These are phyloP conservation scores for Drosophila kanekoi DNA, from an alignment of 2,888 invertebrate genomes.

Conservation along the genomic window DNA sequence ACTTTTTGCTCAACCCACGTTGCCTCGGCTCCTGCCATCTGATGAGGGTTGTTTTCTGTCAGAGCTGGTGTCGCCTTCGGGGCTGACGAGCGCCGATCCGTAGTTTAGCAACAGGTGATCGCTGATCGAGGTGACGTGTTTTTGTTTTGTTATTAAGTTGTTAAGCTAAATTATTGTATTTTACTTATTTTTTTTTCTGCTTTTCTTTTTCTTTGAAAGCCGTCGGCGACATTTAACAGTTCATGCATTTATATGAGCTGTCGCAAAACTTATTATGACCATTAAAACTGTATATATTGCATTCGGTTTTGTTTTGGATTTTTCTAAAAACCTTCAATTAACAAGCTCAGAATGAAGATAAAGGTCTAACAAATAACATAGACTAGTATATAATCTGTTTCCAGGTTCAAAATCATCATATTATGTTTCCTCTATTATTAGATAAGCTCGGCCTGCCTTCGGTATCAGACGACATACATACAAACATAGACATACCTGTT, in stretches of 20 bases:
- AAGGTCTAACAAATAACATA: background rate
- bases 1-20: conserved; percentile 29
- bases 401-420: too few species aligned
- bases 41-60: conserved; percentile 49
- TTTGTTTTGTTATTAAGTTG: conserved; percentile 83
- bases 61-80: conserved; percentile 27
- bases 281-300: conserved; percentile 34
- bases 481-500: too few species aligned
- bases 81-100: conserved; percentile 19
- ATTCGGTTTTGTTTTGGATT: background rate
- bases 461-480: too few species aligned
- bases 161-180: conserved; percentile 76
- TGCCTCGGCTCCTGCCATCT: conserved; percentile 8
- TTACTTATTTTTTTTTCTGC: conserved; percentile 47
- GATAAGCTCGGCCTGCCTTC: too few species aligned
- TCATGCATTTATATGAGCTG: conserved; percentile 71
- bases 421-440: too few species aligned
- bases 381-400: background rate
- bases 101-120: conserved; percentile 78
- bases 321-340: background rate
- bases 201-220: conserved; percentile 51
- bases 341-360: background rate
- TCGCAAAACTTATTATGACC: conserved; percentile 32
- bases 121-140: conserved; percentile 52
- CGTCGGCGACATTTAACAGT: conserved; percentile 79